Conservation (phyloP, 2,888 invertebrate genomes). For the Lysandra bellargus region DNA sequence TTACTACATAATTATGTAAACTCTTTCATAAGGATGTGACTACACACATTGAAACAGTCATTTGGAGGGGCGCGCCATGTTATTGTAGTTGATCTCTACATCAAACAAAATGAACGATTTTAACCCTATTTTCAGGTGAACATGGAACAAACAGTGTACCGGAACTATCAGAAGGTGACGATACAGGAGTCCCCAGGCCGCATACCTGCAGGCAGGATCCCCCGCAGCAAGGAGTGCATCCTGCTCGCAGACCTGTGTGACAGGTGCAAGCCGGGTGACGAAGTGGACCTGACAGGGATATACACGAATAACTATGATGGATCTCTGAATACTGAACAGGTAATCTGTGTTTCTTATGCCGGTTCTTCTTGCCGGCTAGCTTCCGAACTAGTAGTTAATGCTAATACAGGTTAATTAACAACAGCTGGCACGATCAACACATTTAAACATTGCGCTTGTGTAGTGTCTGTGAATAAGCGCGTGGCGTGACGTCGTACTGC, state of each 20-base stretch:
- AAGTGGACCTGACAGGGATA: conserved; percentile 96
- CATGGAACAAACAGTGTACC: conserved; percentile 99
- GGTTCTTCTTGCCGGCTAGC: too few species aligned
- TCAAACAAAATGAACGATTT: not conserved
- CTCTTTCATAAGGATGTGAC: too few species aligned
- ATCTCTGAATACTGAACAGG: conserved; percentile 94
- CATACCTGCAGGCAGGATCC: conserved; percentile 98
- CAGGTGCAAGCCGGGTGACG: conserved; percentile 98
- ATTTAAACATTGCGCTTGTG: too few species aligned
- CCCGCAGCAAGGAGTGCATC: conserved; percentile 98
- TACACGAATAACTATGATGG: conserved; percentile 99
- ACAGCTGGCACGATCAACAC: too few species aligned
- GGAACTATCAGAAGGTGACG: conserved; percentile 98
- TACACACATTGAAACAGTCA: too few species aligned
- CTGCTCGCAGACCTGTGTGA: conserved; percentile 97
- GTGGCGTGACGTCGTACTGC: too few species aligned
- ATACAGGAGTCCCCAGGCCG: conserved; percentile 99
- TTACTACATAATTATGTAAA: too few species aligned
- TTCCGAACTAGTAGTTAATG: too few species aligned
- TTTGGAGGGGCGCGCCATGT: too few species aligned
- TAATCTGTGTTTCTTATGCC: conserved; percentile 50
- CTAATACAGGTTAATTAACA: too few species aligned
- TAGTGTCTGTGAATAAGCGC: too few species aligned
- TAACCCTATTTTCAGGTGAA: conserved; percentile 85
- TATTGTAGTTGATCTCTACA: too few species aligned